These are phyloP conservation scores for Cheilosia vernalis DNA, from an alignment of 2,888 invertebrate genomes.

Conservation along the genomic window DNA sequence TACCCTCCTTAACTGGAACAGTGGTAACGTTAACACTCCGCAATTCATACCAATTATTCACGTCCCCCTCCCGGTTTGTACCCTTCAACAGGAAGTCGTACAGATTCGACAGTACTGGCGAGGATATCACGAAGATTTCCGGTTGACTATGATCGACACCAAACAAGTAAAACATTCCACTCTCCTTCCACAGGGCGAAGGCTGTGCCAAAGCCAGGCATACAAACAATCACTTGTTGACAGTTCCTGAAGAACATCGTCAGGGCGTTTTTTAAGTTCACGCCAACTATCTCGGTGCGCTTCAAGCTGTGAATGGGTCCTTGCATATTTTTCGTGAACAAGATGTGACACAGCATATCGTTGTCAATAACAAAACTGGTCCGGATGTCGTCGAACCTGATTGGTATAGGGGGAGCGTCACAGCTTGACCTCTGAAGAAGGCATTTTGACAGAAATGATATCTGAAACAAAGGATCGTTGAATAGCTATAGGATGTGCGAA, in stretches of 20 bases:
- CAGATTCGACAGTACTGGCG: neutral
- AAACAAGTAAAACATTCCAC: constrained; percentile 65
- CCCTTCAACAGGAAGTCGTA: constrained; percentile 28
- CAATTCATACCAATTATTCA: constrained; percentile 69
- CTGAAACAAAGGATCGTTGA: constrained; percentile 11
- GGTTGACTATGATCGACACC: constrained; percentile 26
- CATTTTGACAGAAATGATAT: constrained; percentile 59
- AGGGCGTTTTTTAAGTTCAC: constrained; percentile 55
- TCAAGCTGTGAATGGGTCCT: constrained; percentile 59
- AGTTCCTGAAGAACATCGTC: constrained; percentile 46
- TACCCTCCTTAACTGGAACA: constrained; percentile 55
- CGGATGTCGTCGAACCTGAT: constrained; percentile 54
- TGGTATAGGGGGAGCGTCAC: neutral
- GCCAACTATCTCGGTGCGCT: constrained; percentile 56
- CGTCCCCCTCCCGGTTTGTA: constrained; percentile 15
- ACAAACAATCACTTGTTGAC: constrained; percentile 51
- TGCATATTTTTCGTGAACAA: constrained; percentile 57
- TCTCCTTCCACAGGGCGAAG: constrained; percentile 75
- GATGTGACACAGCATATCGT: constrained; percentile 67
- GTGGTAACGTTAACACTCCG: constrained; percentile 43
- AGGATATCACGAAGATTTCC: constrained; percentile 37
- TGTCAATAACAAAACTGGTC: constrained; percentile 69
- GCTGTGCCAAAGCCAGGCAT: constrained; percentile 34
- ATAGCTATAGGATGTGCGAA: neutral
- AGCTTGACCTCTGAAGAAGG: constrained; percentile 48